Conservation (phyloP, 2,888 invertebrate genomes). For the Artemia sp. region DNA sequence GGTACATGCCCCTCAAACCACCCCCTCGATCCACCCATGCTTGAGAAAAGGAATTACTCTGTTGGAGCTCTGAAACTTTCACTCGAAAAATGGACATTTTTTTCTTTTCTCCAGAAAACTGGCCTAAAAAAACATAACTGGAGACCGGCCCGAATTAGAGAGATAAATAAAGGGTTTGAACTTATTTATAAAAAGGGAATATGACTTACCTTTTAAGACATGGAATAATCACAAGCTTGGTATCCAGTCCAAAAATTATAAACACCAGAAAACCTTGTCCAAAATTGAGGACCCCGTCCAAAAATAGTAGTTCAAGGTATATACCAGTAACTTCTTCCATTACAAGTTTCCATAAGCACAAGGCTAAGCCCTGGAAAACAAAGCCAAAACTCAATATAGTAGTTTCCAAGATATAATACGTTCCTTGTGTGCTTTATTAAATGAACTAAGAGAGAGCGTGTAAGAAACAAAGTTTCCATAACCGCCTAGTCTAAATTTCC, state of each 20-base stretch:
- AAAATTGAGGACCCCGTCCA: slow-evolving; percentile 71
- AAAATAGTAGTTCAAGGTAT: slow-evolving; percentile 76
- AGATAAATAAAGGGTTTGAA: neutral
- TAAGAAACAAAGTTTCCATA: no score
- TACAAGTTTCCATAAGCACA: slow-evolving; percentile 61
- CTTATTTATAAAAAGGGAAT: neutral
- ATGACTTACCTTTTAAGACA: slow-evolving; percentile 40
- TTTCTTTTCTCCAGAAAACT: neutral
- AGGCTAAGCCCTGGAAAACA: slow-evolving; percentile 50
- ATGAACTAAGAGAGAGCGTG: no score
- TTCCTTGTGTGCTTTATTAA: no score
- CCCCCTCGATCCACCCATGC: no score
- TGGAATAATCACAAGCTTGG: slow-evolving; percentile 49
- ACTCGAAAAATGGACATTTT: neutral
- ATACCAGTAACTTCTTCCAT: slow-evolving; percentile 71
- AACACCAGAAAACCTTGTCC: slow-evolving; percentile 75
- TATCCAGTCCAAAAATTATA: slow-evolving; percentile 69
- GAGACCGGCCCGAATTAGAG: neutral
- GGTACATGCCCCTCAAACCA: no score
- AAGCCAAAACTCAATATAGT: neutral
- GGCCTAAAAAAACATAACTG: neutral
- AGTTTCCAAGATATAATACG: no score
- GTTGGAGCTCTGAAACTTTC: no score
- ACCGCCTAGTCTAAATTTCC: no score
- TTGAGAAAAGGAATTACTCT: no score